A percentile compares a stretch with the other conserved stretches of the same genome.
These are phyloP conservation scores for Chaenogobius annularis DNA, from an alignment of 2,113 vertebrate species.

Conservation along the genomic window DNA sequence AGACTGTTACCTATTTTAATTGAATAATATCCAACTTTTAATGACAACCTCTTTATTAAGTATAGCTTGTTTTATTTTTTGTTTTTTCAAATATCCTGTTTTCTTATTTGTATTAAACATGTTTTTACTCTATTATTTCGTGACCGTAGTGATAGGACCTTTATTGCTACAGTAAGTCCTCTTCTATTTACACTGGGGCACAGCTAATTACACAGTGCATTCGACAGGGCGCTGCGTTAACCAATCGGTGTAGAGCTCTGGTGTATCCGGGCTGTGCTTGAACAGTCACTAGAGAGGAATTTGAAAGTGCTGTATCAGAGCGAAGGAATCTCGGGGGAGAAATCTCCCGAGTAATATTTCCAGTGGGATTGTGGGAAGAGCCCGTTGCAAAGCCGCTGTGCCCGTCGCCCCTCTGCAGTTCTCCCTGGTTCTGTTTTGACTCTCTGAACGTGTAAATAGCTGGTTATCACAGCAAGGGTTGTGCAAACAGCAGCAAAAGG, in stretches of 20 bases:
- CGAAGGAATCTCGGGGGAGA: conserved; percentile 24
- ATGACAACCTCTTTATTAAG: no score
- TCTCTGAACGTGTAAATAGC: conserved; percentile 33
- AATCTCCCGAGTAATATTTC: conserved; percentile 8
- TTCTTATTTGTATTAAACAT: no score
- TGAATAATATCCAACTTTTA: no score
- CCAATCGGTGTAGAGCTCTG: conserved; percentile 37
- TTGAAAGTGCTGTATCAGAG: conserved; percentile 14
- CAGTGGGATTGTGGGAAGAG: conserved; percentile 23
- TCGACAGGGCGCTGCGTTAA: conserved; percentile 28
- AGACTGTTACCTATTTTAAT: no score
- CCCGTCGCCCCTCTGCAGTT: neutral
- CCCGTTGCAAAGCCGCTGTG: neutral
- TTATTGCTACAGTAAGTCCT: neutral
- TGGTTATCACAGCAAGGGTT: conserved; percentile 42
- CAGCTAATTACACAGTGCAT: conserved; percentile 25
- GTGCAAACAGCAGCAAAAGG: conserved; percentile 56
- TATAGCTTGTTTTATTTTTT: no score
- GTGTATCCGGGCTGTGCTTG: conserved; percentile 3
- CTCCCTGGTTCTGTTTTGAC: conserved; percentile 5
- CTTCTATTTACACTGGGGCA: neutral
- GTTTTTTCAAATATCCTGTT: no score
- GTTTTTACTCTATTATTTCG: no score
- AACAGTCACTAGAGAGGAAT: conserved; percentile 34
- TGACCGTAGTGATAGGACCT: no score